These are phyloP conservation scores for Oryzaephilus surinamensis DNA, from an alignment of 1,140 invertebrate genomes.

Conservation along the genomic window DNA sequence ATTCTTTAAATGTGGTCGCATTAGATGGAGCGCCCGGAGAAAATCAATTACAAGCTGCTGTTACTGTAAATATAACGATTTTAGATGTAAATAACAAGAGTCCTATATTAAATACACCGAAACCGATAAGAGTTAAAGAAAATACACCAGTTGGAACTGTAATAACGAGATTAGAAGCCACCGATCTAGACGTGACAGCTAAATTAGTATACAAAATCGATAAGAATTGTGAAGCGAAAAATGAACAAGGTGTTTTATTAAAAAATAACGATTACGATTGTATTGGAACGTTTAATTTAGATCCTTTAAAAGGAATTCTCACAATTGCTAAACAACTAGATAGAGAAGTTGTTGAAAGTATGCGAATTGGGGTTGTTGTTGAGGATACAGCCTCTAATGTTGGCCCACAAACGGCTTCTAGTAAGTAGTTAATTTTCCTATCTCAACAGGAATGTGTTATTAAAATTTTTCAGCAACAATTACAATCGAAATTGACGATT, in stretches of 20 bases:
- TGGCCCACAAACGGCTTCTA: slow-evolving; percentile 58
- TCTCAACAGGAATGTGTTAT: neutral
- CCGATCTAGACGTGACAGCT: slow-evolving; percentile 67
- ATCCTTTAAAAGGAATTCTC: slow-evolving; percentile 62
- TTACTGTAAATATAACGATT: slow-evolving; percentile 73
- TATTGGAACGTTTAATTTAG: slow-evolving; percentile 59
- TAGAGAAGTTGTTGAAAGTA: slow-evolving; percentile 71
- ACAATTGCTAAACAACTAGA: slow-evolving; percentile 58
- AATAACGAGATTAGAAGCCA: slow-evolving; percentile 58
- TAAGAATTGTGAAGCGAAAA: slow-evolving; percentile 60
- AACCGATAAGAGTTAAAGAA: slow-evolving; percentile 56
- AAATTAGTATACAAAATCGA: slow-evolving; percentile 65
- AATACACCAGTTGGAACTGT: slow-evolving; percentile 65
- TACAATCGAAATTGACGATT: slow-evolving; percentile 67
- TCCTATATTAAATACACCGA: slow-evolving; percentile 61
- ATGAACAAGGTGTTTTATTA: slow-evolving; percentile 65
- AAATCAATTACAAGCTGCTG: slow-evolving; percentile 56
- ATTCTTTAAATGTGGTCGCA: slow-evolving; percentile 61
- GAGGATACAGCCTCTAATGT: slow-evolving; percentile 75
- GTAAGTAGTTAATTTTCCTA: slow-evolving; percentile 33
- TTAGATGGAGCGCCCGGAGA: slow-evolving; percentile 79
- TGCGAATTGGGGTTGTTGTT: slow-evolving; percentile 64
- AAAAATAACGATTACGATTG: slow-evolving; percentile 62
- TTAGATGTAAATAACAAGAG: slow-evolving; percentile 87
- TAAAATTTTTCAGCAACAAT: slow-evolving; percentile 50